phyloP scores from a whole-genome alignment of 2,797 vertebrate genomes.

The Clangula hyemalis region DNA sequence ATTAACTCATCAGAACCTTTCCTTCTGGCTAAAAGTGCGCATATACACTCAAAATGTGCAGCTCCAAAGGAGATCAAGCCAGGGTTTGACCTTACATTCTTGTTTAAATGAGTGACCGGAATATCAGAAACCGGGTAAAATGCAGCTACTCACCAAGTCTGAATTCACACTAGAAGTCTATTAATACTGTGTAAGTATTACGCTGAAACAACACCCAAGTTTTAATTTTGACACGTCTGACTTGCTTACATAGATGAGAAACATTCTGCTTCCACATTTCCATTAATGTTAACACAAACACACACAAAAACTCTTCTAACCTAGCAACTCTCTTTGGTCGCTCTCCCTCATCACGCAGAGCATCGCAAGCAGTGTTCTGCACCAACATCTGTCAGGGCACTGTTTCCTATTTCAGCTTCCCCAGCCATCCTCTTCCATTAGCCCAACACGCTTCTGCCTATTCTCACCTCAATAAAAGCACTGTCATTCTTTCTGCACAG shows the following conservation, averaged over 20 bases:
- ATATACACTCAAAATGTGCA: neutral
- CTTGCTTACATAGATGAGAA: neutral
- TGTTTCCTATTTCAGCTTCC: neutral
- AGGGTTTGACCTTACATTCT: conserved; percentile 15
- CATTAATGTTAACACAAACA: neutral
- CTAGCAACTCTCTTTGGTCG: neutral
- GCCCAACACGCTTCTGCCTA: neutral
- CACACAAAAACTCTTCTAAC: neutral
- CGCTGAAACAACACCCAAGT: neutral
- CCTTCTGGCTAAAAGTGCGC: conserved; percentile 9
- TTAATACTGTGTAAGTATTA: neutral
- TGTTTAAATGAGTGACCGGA: conserved; percentile 10
- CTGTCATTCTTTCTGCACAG: neutral
- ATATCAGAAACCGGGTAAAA: neutral
- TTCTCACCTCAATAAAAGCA: neutral
- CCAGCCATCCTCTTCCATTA: neutral
- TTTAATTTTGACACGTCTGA: neutral
- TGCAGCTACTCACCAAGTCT: neutral
- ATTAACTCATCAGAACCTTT: neutral
- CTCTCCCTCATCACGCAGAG: neutral
- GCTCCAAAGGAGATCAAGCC: neutral
- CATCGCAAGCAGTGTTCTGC: neutral
- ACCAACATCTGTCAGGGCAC: neutral
- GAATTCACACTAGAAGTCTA: neutral
- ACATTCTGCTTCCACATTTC: neutral